Evolutionary conservation across 2,888 invertebrate genomes (phyloP), one percentile per base, ranked within the genome.

Genomic region (Eledone cirrhosa): DNA sequence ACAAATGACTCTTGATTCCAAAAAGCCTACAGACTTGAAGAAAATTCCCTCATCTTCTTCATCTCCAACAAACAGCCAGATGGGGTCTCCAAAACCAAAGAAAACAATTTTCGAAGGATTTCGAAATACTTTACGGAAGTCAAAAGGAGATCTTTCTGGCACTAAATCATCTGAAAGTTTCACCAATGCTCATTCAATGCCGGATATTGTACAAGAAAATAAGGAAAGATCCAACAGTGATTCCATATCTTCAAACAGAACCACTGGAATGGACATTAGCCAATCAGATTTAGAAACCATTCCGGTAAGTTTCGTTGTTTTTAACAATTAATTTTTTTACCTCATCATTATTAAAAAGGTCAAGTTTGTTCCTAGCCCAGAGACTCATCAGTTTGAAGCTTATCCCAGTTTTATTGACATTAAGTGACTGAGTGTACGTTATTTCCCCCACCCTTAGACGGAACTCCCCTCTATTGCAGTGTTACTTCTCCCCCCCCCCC

Each of bases 101-200:
- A 88, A 90, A 80, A 90, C 89, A 85, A 92, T 93, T 86, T 92
- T 94, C 87, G 93, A 93, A 85, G 94, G 94, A 84, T 93, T 94
- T 89, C 92, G 92, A 83, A 93, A 93, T 89, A 93, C 93, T 11
- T 90, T 94, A 82, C 90, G 91, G 78, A 90, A 93, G 86, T 92
- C 93, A 84, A 92, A 92, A 85, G 92, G 83, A 80, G 86, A 85
- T 78, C 82, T 80, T 78, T 80, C 78, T 53, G 81, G 81, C 48
- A 75, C 72, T 1, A 31, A 77, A 41, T 77, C 79, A 31, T 75
- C 79, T 48, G 80, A 81, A 63, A 78, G 78, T 77, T 81, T 82
- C 80, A 81, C 84, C 80, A 82, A 82, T 77, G 78, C 81, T n/a
- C 81, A 81, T 74, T 80, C 82, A 48, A 82, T 83, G 84, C 83